Base-by-base conservation (phyloP, 2,797 vertebrate species). In the Microctenopoma stevenorrisi region DNA sequence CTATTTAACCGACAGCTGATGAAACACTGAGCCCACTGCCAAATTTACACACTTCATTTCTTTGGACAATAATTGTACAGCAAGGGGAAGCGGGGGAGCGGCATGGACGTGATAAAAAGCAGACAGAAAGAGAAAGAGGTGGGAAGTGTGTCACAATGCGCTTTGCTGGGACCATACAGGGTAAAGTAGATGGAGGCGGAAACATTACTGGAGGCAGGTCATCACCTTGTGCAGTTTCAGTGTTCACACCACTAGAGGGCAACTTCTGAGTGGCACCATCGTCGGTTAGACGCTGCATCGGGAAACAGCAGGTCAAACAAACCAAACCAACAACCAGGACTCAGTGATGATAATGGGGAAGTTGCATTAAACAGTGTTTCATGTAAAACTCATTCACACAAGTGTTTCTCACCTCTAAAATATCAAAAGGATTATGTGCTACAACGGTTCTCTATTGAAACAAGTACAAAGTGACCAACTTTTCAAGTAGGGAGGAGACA, bases 201-300 rank as follows among this genome's bases (percentile, higher is more conserved):
- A 71, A 58, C 64, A 28, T 72, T 14, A 28, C 67, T 64, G 62
- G 35, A 60, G 37, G 78, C 74, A 54, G 71, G 70, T 57, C 77
- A 70, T 94, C 89, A 95, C 94, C 94, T 94, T 91, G 89, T 92
- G 90, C 87, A 90, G 89, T 88, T 89, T 92, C 90, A 75, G 88
- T 68, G 64, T 88, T 92, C 81, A 86, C 72, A 84, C 93, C 93
- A 93, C 91, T 86, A 92, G 94, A 87, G 92, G 93, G 94, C 87
- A 88, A 89, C 91, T 91, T 94, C 85, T 93, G 91, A 89, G 88
- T 44, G 66, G 86, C 59, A 47, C 90, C 86, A 2, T 92, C 87
- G 3, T 92, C 92, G 71, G 87, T 81, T 26, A 88, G 89, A 90
- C 68, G 79, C 94, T 95, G 90, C 75, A 88, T 86, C 76, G 74